These are phyloP conservation scores for Butorides virescens DNA, from an alignment of 2,113 vertebrate species.

Conservation along the genomic window DNA sequence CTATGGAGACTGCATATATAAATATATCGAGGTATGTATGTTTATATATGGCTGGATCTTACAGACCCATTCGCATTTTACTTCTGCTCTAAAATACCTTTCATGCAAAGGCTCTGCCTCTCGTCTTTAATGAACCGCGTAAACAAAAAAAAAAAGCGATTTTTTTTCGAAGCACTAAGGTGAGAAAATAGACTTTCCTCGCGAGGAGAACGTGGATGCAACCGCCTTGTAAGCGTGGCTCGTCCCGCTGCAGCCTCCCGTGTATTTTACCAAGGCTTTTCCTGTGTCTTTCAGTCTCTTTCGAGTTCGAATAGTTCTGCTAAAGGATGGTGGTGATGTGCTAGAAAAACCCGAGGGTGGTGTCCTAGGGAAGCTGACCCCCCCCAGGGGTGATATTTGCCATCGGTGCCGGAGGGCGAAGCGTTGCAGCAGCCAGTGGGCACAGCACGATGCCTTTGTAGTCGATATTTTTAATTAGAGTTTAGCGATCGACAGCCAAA, in stretches of 20 bases:
- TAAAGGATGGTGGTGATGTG: neutral
- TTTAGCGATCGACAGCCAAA: conserved; percentile 65
- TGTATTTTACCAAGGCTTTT: neutral
- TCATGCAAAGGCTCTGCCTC: neutral
- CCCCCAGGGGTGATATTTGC: neutral
- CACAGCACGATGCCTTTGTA: conserved; percentile 66
- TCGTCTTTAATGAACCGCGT: neutral
- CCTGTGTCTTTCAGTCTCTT: neutral
- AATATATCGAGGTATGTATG: conserved; percentile 20
- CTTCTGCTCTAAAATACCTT: conserved; percentile 7
- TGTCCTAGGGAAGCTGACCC: neutral
- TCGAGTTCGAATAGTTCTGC: neutral
- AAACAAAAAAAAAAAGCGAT: no score
- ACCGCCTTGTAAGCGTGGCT: neutral
- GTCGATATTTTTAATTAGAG: conserved; percentile 61
- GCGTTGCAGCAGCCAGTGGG: neutral
- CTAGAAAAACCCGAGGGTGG: neutral
- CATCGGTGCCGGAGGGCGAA: neutral
- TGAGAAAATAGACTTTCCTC: neutral
- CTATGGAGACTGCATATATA: conserved; percentile 33
- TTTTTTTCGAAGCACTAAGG: neutral
- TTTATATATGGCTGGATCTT: conserved; percentile 62
- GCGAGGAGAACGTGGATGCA: neutral
- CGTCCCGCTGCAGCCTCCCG: neutral
- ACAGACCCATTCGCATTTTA: conserved; percentile 3